Conservation (phyloP, 2,113 vertebrate species). For the Casuarius casuarius region DNA sequence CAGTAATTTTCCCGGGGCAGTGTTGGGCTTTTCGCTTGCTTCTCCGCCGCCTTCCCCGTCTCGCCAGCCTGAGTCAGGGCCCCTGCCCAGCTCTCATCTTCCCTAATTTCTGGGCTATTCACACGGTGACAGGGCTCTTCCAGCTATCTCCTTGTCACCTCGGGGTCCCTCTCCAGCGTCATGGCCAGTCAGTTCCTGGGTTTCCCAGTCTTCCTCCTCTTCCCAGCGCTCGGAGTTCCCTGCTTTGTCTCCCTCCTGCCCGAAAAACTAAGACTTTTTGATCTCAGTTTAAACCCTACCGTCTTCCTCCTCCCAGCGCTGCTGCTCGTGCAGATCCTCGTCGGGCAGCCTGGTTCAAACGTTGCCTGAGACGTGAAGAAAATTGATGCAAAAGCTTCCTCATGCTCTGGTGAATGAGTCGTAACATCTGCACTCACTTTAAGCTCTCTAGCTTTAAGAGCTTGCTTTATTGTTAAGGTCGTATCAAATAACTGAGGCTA, state of each 20-base stretch:
- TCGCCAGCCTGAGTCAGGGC: neutral
- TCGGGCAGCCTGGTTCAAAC: neutral
- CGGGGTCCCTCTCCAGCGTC: neutral
- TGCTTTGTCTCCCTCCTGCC: neutral
- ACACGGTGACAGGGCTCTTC: neutral
- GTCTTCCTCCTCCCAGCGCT: neutral
- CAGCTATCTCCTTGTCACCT: rapidly evolving
- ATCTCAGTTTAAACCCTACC: neutral
- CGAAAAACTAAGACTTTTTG: neutral
- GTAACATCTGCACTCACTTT: neutral
- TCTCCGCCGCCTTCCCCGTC: neutral
- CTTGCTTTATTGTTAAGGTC: neutral
- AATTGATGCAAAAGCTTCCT: neutral
- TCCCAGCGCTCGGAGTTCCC: neutral
- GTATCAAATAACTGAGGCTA: neutral
- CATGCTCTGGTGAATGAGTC: neutral
- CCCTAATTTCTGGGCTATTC: neutral
- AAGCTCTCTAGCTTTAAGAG: neutral
- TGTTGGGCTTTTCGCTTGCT: neutral
- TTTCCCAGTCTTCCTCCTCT: neutral
- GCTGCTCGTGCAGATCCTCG: rapidly evolving
- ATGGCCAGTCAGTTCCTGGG: too few species aligned
- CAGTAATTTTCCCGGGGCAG: neutral
- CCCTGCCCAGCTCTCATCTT: neutral
- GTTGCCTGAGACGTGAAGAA: neutral